Base-by-base conservation (phyloP, 2,113 vertebrate genomes). In the Cephalopholis sonnerati region DNA sequence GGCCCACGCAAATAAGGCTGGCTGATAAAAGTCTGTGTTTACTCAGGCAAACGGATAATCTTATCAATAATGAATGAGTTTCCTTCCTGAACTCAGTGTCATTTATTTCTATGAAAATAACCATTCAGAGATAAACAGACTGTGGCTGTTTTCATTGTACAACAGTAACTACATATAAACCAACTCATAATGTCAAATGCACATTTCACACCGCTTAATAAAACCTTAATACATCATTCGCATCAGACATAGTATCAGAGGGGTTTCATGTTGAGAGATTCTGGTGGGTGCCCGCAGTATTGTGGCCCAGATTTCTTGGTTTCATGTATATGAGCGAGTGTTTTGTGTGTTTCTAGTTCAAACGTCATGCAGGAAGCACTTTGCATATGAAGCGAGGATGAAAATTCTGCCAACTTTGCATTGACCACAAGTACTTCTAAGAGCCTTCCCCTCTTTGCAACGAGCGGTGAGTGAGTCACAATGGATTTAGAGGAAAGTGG, bases 311-410 rank as follows among this genome's bases (percentile, higher is more conserved):
- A 66, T 70, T 76, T 27, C 13, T 32, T 50, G 29, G 12, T 65
- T 75, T 74, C 6, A 22, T 76, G 41, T 18, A 4, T 44, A 13
- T 48, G 59, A 83, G 54, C 65, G 69, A 77, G 62, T 2, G 32
- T 29, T 80, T 86, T 71, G 51, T 78, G 61, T 22, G 29, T 63
- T 79, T 71, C 64, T 46, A 48, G 55, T 79, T 78, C 69, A 77
- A 63, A 82, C 55, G 36, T 84, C 66, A 61, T 24, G 41, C 54
- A 78, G 55, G 74, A 89, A 85, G 64, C 20, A 27, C 53, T 96
- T 95, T 96, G 93, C 93, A 94, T 96, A 76, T 73, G 82, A 86
- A 84, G 89, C 86, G 91, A 91, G 90, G 85, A 94, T 89, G 88
- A 84, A 95, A 94, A 94, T 93, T 70, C 55, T 61, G 54, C 13